These are phyloP conservation scores for Muntiacus reevesi DNA, from an alignment of 2,113 vertebrate species.

Conservation along the genomic window DNA sequence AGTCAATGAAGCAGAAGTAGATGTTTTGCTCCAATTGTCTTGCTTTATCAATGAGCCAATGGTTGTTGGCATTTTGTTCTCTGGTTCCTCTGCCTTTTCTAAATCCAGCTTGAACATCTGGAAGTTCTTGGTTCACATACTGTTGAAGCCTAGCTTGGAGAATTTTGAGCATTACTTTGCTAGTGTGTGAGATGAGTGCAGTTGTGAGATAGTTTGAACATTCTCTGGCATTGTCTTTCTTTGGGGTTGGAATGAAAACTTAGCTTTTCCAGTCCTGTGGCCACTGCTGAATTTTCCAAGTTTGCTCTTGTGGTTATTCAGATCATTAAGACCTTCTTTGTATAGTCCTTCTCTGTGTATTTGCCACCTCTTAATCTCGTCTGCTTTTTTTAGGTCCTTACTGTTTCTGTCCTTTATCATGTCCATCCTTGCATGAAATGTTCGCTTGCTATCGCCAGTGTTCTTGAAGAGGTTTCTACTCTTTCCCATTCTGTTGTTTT, in stretches of 20 bases:
- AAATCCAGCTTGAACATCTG: background rate
- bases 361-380: background rate
- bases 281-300: background rate
- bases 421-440: background rate
- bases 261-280: background rate
- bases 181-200: background rate
- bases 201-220: background rate
- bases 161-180: background rate
- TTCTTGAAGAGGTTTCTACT: background rate
- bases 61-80: background rate
- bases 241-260: background rate
- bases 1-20: background rate
- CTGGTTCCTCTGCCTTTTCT: background rate
- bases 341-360: background rate
- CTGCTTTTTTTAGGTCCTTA: background rate
- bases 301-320: background rate
- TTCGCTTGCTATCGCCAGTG: background rate
- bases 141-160: background rate
- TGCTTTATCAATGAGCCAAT: background rate
- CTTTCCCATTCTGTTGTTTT: background rate
- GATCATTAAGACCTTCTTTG: background rate
- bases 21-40: background rate
- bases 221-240: background rate
- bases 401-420: background rate
- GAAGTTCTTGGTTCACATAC: background rate